Evolutionary conservation across 1,140 invertebrate species (phyloP).

Genomic region (Helicorthomorpha holstii): DNA sequence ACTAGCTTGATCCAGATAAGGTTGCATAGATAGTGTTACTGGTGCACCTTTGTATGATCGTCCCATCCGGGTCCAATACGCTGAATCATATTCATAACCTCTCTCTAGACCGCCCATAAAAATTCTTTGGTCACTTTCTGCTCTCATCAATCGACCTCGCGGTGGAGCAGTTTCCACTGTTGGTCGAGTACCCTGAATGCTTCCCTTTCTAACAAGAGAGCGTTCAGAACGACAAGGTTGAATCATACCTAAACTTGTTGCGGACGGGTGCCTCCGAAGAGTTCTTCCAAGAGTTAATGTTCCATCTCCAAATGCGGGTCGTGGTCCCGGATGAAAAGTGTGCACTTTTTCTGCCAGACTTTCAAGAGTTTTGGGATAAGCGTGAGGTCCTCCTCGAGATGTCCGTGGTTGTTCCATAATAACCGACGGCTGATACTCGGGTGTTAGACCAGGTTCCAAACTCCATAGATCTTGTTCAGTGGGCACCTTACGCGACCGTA

Average conservation of each 20-base stretch:
- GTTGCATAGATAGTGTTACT: constrained; percentile 4
- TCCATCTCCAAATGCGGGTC: constrained; percentile 16
- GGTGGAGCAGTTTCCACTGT: constrained; percentile 21
- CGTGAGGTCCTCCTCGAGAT: constrained; percentile 28
- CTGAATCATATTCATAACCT: not conserved
- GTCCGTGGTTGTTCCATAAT: constrained; percentile 62
- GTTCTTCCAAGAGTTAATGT: not conserved
- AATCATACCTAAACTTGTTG: constrained; percentile 19
- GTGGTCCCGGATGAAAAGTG: constrained; percentile 19
- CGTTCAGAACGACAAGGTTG: constrained; percentile 51
- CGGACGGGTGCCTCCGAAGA: not conserved
- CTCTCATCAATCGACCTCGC: constrained; percentile 14
- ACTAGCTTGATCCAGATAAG: not conserved
- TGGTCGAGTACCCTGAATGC: constrained; percentile 34
- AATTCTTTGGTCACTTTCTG: constrained; percentile 22
- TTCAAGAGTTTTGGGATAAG: constrained; percentile 76
- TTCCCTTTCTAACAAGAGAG: constrained; percentile 27
- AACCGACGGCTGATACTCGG: constrained; percentile 50
- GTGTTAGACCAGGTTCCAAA: constrained; percentile 3
- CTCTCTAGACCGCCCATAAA: constrained; percentile 12
- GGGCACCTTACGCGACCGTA: constrained; percentile 6
- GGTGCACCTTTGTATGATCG: constrained; percentile 2
- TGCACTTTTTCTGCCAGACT: constrained; percentile 62
- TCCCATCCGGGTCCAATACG: not conserved
- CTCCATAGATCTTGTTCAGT: constrained; percentile 5